Conservation (phyloP, 2,888 invertebrate species). For the Melipona beecheii region DNA sequence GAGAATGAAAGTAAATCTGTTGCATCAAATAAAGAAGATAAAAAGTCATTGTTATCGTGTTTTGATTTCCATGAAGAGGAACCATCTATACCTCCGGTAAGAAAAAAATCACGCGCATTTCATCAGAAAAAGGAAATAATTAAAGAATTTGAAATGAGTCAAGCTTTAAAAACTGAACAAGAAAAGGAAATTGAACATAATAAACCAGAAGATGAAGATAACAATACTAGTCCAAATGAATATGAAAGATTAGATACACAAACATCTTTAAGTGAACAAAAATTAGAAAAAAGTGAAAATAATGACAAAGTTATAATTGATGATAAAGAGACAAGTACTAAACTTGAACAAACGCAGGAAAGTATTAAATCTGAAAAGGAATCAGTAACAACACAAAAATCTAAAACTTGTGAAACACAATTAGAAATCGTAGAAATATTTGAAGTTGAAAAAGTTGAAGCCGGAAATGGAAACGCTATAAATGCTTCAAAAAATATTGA, state of each 20-base stretch:
- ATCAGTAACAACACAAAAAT: slow-evolving; percentile 31
- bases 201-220: slow-evolving; percentile 28
- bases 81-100: slow-evolving; percentile 85
- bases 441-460: slow-evolving; percentile 77
- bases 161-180: slow-evolving; percentile 78
- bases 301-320: slow-evolving; percentile 19
- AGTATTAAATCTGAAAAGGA: slow-evolving; percentile 5
- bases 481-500: slow-evolving; percentile 35
- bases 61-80: slow-evolving; percentile 92
- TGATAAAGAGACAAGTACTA: slow-evolving; percentile 51
- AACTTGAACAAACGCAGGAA: slow-evolving; percentile 25
- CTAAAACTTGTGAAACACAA: slow-evolving; percentile 68
- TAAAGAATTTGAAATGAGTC: slow-evolving; percentile 82
- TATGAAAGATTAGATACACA: slow-evolving; percentile 24
- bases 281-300: slow-evolving; percentile 20
- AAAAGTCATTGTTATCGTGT: slow-evolving; percentile 87
- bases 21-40: slow-evolving; percentile 77
- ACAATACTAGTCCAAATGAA: slow-evolving; percentile 22
- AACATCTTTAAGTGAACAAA: slow-evolving; percentile 12
- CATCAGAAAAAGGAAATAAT: slow-evolving; percentile 81
- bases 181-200: slow-evolving; percentile 70
- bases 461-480: slow-evolving; percentile 37
- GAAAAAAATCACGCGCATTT: slow-evolving; percentile 88
- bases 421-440: slow-evolving; percentile 80
- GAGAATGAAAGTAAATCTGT: slow-evolving; percentile 58